Evolutionary conservation across 2,797 vertebrate genomes (phyloP), one percentile per base, ranked within the genome.

Genomic region (Siniperca undulata): DNA sequence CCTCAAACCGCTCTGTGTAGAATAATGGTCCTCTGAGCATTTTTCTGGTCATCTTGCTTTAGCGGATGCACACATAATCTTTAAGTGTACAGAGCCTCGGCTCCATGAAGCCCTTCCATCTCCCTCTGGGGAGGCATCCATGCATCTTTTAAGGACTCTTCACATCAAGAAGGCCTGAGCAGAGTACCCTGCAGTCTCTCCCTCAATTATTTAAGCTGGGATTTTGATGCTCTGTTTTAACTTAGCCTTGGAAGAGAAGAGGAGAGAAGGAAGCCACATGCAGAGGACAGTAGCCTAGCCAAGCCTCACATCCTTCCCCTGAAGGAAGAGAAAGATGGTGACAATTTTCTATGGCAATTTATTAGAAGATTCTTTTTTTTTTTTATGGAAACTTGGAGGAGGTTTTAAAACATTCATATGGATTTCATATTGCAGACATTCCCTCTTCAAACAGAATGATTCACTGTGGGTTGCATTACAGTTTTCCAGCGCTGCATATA

Each of bases 121-220:
- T 83, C 89, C 84, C 93, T 91, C 91, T 91, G 89, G 93, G 94
- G 93, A 92, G 83, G 87, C 88, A 89, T 93, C 92, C 94, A 94
- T 95, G 92, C 94, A 95, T 96, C 94, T 96, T 95, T 95, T 94
- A 96, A 94, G 93, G 91, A 91, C 82, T 92, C 91, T 82, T 88
- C 88, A 86, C 90, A 90, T 94, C 91, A 91, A 90, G 90, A 74
- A 86, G 89, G 89, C 92, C 89, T 44, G 68, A 81, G 87, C 76
- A 87, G 86, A 89, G 88, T 90, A 90, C 87, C 92, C 93, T 93
- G 89, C 94, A 94, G 91, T 89, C 92, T 86, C 87, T 85, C 62
- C 60, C 90, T 95, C 91, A 95, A 95, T 96, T 96, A 95, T 95
- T 95, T 90, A 96, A 94, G 89, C 91, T 40, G 58, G 85, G 86